phyloP scores from a whole-genome alignment of 2,113 vertebrate species.

The Phoxinus phoxinus region DNA sequence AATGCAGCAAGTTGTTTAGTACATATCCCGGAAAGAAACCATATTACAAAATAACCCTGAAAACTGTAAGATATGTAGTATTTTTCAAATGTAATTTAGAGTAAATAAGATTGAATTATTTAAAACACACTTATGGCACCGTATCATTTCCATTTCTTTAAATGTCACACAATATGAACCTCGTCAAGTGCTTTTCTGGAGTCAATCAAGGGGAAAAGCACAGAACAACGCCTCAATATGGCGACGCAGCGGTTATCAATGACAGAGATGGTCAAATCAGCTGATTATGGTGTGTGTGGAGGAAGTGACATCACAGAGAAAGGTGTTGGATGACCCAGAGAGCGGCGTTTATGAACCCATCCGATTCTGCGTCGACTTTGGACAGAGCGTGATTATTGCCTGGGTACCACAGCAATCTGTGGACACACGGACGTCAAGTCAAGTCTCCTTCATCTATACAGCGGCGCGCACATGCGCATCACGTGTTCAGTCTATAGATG shows the following conservation, averaged over 20 bases:
- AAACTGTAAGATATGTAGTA: neutral
- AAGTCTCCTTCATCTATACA: too few species aligned
- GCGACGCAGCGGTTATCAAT: neutral
- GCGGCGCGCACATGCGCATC: too few species aligned
- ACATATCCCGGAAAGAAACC: neutral
- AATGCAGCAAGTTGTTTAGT: neutral
- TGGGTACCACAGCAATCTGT: conserved; percentile 90
- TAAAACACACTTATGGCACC: too few species aligned
- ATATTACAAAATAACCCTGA: neutral
- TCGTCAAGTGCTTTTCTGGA: neutral
- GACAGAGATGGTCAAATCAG: neutral
- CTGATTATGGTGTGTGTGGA: neutral
- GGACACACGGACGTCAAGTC: neutral
- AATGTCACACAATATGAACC: neutral
- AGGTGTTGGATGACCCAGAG: conserved; percentile 89
- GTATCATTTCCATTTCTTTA: neutral
- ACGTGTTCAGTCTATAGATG: too few species aligned
- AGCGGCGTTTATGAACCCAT: conserved; percentile 89
- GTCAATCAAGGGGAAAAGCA: neutral
- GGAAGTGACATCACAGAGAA: conserved; percentile 60
- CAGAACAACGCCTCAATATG: neutral
- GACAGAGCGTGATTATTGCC: conserved; percentile 88
- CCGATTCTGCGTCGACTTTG: conserved; percentile 90
- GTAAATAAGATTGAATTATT: neutral
- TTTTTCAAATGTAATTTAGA: neutral